Conservation (phyloP, 2,888 invertebrate species). For the Lasioglossum morio region DNA sequence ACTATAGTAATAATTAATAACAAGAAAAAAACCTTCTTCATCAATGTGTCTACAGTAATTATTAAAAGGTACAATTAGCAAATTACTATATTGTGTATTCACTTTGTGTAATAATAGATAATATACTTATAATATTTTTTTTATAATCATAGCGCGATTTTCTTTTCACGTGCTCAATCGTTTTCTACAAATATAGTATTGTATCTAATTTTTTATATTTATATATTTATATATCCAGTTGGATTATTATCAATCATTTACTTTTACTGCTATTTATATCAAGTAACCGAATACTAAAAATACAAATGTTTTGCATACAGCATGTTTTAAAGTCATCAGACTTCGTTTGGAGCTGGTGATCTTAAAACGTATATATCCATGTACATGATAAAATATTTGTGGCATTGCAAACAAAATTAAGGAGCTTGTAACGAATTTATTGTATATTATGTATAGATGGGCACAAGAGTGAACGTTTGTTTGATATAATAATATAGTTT, state of each 20-base stretch:
- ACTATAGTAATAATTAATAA: constrained; percentile 84
- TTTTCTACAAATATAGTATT: constrained; percentile 84
- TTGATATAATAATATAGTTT: constrained; percentile 59
- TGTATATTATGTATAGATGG: constrained; percentile 64
- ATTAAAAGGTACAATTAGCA: constrained; percentile 85
- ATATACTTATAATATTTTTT: constrained; percentile 82
- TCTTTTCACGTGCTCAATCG: constrained; percentile 80
- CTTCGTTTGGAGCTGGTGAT: constrained; percentile 67
- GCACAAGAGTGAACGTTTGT: constrained; percentile 65
- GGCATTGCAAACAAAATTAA: constrained; percentile 80
- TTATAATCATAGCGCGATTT: constrained; percentile 82
- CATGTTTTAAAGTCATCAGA: constrained; percentile 73
- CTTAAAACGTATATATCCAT: constrained; percentile 75
- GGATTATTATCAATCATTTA: constrained; percentile 82
- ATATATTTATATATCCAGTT: constrained; percentile 79
- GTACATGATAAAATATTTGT: constrained; percentile 77
- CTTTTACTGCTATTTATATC: constrained; percentile 81
- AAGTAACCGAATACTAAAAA: constrained; percentile 84
- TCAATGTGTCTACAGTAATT: constrained; percentile 84
- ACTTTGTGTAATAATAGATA: constrained; percentile 84
- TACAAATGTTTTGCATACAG: constrained; percentile 82
- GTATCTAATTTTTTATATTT: constrained; percentile 80
- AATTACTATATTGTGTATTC: constrained; percentile 84
- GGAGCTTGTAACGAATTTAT: constrained; percentile 77
- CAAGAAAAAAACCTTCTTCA: constrained; percentile 83